Evolutionary conservation across 2,888 invertebrate genomes (phyloP), one percentile per base, ranked within the genome.

Genomic region (Xestia rhomboidea): DNA sequence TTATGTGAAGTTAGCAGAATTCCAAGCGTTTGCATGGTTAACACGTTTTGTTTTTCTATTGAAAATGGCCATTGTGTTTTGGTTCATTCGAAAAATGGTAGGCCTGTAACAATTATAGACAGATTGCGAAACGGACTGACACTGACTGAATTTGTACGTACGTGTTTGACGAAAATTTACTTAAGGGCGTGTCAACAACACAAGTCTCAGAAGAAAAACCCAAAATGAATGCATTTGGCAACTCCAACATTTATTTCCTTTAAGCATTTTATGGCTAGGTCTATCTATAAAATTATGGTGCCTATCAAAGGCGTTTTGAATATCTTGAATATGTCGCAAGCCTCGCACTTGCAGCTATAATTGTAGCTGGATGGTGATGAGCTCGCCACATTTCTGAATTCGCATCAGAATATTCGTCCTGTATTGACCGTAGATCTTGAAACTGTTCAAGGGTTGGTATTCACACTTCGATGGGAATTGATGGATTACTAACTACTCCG

Each of bases 381-480:
- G 6, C 54, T 54, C 15, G 5, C 21, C 24, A 62, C 24, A 62
- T 34, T 34, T 15, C 62, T 63, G 24, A 6, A 63, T n/a, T 13
- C 38, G 7, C 24, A 8, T 63, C 63, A 63, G 63, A 7, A 38
- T n/a, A 41, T 41, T 8, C 38, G 46, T 30, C 24, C 24, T 49
- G 30, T 34, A 41, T n/a, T 63, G 38, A n/a, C 68, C 24, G 24
- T 51, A 13, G 44, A n/a, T 27, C 67, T 41, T 27, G 27, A 27
- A 15, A 38, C n/a, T 4, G 49, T 8, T 27, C 11, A 44, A 73
- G 34, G 27, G 38, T 27, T n/a, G 1, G 34, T n/a, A 66, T 60
- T 79, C 79, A 67, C 79, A 73, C 84, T 79, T 79, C 13, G 4
- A 57, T 62, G 66, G 62, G 64, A 41, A 82, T 57, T 64, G 82